These are phyloP conservation scores for Bergia sp. DNA, from an alignment of 92 coral and sea anemone genomes.

Conservation along the genomic window DNA sequence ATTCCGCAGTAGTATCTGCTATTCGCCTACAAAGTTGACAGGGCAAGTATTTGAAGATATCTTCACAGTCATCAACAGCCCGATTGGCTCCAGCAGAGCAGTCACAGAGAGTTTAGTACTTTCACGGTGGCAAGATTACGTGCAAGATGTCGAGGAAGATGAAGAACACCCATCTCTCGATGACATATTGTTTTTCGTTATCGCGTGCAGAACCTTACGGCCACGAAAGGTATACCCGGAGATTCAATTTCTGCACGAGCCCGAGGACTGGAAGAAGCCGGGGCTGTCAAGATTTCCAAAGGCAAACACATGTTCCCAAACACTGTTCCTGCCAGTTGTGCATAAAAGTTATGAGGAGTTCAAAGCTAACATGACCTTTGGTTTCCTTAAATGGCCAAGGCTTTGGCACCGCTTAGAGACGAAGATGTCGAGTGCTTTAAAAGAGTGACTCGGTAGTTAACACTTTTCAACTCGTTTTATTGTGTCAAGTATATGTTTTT, in stretches of 20 bases:
- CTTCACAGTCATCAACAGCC: constrained; percentile 52
- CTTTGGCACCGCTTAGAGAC: constrained; percentile 54
- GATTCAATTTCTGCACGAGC: constrained; percentile 62
- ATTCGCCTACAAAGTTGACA: constrained; percentile 51
- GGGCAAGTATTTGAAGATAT: constrained; percentile 13
- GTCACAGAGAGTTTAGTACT: constrained; percentile 28
- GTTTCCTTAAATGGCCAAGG: constrained; percentile 56
- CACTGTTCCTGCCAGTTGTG: constrained; percentile 61
- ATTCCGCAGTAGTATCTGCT: constrained; percentile 2
- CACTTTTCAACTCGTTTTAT: no score
- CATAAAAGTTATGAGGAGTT: constrained; percentile 59
- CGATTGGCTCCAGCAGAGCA: constrained; percentile 58
- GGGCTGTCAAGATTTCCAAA: constrained; percentile 62
- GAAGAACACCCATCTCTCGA: constrained; percentile 40
- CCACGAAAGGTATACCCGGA: constrained; percentile 53
- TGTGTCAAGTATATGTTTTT: no score
- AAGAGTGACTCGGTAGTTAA: no score
- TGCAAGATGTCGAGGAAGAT: constrained; percentile 71
- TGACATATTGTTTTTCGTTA: constrained; percentile 43
- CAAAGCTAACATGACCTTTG: constrained; percentile 69
- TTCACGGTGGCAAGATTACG: constrained; percentile 64
- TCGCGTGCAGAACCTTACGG: constrained; percentile 34
- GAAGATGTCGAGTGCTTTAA: no score
- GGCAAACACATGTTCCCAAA: constrained; percentile 68
- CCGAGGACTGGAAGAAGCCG: constrained; percentile 16